phyloP scores from a whole-genome alignment of 2,113 vertebrate species.

The Corydoras sp. region DNA sequence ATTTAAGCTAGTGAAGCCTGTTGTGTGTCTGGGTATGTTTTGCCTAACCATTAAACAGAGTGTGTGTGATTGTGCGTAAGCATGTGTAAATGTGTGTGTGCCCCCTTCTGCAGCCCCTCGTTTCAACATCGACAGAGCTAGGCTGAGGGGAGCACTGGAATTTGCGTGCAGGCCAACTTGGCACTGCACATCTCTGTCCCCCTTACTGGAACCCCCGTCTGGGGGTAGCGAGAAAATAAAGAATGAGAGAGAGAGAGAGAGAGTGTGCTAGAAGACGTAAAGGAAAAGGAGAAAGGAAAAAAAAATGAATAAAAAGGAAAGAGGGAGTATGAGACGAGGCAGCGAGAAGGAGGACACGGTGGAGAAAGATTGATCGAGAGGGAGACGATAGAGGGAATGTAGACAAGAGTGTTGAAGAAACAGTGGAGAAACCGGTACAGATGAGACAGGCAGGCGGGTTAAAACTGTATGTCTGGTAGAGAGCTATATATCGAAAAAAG shows the following conservation, averaged over 20 bases:
- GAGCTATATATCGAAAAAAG: not conserved
- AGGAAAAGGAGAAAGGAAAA: too few relatives aligned
- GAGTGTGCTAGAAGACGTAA: too few relatives aligned
- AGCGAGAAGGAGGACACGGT: not conserved
- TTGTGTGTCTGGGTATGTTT: not conserved
- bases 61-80: too few relatives aligned
- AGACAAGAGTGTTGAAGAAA: not conserved
- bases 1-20: too few relatives aligned
- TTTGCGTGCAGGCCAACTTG: slow-evolving; percentile 69
- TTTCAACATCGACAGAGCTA: slow-evolving; percentile 56
- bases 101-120: slow-evolving; percentile 64
- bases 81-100: slow-evolving; percentile 44
- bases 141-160: slow-evolving; percentile 64
- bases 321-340: not conserved
- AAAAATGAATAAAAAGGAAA: not conserved
- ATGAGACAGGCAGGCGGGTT: not conserved
- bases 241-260: slow-evolving; percentile 2
- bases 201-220: slow-evolving; percentile 37
- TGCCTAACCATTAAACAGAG: slow-evolving; percentile 1
- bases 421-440: not conserved
- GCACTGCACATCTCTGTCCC: slow-evolving; percentile 52
- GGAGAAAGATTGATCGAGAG: slow-evolving; percentile 22
- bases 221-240: not conserved
- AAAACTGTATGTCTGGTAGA: not conserved
- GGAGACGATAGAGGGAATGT: slow-evolving; percentile 26